A percentile compares a stretch with the other conserved stretches of the same genome.
Evolutionary conservation across 2,113 vertebrate genomes (phyloP).

Genomic region (Silurus glanis): DNA sequence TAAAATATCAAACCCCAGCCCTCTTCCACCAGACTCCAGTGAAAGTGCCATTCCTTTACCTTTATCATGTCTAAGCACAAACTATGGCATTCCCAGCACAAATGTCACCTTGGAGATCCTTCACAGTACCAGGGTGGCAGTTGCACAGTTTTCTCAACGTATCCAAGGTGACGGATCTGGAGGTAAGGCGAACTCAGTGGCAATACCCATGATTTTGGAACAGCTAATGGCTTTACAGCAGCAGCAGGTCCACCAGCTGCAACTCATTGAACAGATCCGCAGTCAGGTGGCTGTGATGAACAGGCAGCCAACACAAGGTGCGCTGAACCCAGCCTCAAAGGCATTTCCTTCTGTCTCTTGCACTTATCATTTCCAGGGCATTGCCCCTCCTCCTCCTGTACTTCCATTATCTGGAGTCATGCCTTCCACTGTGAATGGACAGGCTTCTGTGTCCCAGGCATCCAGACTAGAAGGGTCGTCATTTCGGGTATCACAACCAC

Average conservation of each 20-base stretch:
- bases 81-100: conserved; percentile 85
- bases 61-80: conserved; percentile 68
- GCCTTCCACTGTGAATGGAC: conserved; percentile 68
- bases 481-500: conserved; percentile 72
- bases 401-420: conserved; percentile 80
- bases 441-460: conserved; percentile 66
- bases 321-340: conserved; percentile 74
- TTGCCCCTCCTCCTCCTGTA: conserved; percentile 71
- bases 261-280: conserved; percentile 97
- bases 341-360: conserved; percentile 65
- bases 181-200: conserved; percentile 74
- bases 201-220: conserved; percentile 92
- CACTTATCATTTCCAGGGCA: conserved; percentile 76
- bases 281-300: conserved; percentile 94
- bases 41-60: conserved; percentile 68
- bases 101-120: conserved; percentile 97
- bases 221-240: conserved; percentile 92
- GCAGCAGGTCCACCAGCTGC: conserved; percentile 95
- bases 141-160: conserved; percentile 93
- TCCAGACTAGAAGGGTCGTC: conserved; percentile 72
- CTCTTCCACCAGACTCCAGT: conserved; percentile 64
- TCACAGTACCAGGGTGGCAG: conserved; percentile 92
- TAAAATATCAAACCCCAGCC: conserved; percentile 63
- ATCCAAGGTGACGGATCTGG: conserved; percentile 60
- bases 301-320: conserved; percentile 75